phyloP scores from a whole-genome alignment of 2,113 vertebrate genomes.

The Herpailurus yagouaroundi region DNA sequence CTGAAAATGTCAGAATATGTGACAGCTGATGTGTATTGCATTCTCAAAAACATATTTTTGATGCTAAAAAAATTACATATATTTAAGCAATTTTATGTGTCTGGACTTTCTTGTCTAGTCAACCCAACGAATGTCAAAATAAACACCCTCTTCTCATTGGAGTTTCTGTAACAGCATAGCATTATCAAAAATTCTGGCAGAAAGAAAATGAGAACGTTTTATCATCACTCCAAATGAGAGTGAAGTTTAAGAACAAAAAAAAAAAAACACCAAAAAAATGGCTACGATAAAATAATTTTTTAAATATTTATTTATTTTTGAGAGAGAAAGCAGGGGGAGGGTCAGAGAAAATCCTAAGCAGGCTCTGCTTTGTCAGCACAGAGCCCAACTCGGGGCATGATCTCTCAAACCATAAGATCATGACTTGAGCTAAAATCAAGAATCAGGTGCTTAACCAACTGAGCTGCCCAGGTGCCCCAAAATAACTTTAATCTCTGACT shows the following conservation, averaged over 20 bases:
- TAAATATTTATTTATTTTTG: too few relatives aligned
- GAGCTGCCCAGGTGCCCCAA: neutral
- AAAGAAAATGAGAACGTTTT: neutral
- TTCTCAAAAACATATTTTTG: neutral
- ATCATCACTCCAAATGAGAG: constrained; percentile 15
- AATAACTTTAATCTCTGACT: neutral
- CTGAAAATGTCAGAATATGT: neutral
- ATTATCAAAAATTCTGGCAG: neutral
- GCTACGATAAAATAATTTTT: neutral
- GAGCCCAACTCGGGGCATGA: too few relatives aligned
- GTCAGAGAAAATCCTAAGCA: too few relatives aligned
- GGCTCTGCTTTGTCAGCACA: too few relatives aligned
- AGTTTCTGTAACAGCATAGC: neutral
- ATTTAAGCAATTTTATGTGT: neutral
- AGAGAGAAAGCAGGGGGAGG: too few relatives aligned
- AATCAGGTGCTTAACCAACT: too few relatives aligned
- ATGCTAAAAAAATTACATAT: neutral
- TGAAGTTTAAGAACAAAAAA: neutral
- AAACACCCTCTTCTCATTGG: neutral
- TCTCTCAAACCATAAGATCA: too few relatives aligned
- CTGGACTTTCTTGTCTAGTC: constrained; percentile 7
- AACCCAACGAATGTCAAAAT: constrained; percentile 24
- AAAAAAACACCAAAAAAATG: neutral
- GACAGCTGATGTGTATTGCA: neutral
- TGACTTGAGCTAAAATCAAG: too few relatives aligned